Conservation (phyloP, 2,797 vertebrate genomes). For the Sus cebifrons region DNA sequence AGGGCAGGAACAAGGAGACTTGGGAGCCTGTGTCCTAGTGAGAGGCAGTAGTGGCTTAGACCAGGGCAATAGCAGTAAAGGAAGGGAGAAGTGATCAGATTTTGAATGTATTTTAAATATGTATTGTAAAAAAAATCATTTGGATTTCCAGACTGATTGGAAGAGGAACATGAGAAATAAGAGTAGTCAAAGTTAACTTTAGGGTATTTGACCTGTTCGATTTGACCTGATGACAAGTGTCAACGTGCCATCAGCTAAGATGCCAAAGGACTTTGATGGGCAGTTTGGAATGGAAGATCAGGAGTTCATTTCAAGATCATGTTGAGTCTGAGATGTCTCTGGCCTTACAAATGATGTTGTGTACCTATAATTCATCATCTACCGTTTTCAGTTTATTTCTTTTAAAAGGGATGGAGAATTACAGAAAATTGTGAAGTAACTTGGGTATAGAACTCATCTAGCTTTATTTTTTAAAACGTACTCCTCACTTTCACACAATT, state of each 20-base stretch:
- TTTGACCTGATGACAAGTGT: neutral
- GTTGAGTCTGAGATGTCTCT: neutral
- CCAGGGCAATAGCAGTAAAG: too few species aligned
- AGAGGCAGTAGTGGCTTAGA: neutral
- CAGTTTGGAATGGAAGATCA: neutral
- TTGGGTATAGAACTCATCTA: neutral
- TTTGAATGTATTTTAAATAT: neutral
- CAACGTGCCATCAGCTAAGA: neutral
- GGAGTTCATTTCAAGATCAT: neutral
- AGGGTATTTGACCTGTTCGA: neutral
- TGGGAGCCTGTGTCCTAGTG: neutral
- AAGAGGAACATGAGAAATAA: neutral
- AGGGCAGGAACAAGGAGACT: neutral
- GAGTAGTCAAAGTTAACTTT: neutral
- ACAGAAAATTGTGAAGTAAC: neutral
- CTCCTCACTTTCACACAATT: neutral
- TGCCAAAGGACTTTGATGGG: neutral
- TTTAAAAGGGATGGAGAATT: constrained; percentile 7
- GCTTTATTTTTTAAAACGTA: constrained; percentile 19
- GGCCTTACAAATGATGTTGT: neutral
- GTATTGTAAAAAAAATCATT: neutral
- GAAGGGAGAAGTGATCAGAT: neutral
- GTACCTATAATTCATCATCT: neutral
- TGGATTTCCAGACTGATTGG: neutral
- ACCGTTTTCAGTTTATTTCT: neutral